Percentiles rank a stretch among this genome's conserved stretches.
Evolutionary conservation across 2,113 vertebrate genomes (phyloP).

Genomic region (Pseudorectes ferrugineus): DNA sequence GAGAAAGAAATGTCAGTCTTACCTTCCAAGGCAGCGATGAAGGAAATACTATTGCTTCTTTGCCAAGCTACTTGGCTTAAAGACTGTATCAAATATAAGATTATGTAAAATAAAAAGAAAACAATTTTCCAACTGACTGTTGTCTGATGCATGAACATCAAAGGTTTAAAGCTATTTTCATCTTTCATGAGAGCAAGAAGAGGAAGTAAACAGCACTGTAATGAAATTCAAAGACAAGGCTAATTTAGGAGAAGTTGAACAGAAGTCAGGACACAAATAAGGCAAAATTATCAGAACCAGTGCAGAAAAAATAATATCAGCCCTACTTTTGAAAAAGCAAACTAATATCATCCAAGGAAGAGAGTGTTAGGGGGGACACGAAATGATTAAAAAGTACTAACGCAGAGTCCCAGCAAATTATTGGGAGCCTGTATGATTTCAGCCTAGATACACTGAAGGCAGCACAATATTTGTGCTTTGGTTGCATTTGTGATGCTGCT

Average conservation of each 20-base stretch:
- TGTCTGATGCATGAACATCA: constrained; percentile 20
- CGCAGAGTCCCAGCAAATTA: neutral
- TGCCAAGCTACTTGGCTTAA: neutral
- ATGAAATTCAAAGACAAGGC: constrained; percentile 24
- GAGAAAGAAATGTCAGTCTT: neutral
- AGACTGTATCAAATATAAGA: neutral
- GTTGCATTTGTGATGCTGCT: neutral
- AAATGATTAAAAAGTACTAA: neutral
- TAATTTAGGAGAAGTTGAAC: constrained; percentile 33
- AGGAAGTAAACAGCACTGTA: constrained; percentile 15
- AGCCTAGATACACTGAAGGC: neutral
- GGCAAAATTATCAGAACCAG: neutral
- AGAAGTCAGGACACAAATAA: neutral
- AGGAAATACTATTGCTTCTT: neutral
- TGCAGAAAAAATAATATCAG: neutral
- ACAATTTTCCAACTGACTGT: neutral
- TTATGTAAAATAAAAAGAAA: neutral
- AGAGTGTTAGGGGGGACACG: neutral
- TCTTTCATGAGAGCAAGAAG: neutral
- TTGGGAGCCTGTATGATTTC: neutral
- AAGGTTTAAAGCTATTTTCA: constrained; percentile 30
- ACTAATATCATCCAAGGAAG: neutral
- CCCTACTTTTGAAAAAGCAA: neutral
- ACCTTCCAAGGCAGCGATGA: neutral
- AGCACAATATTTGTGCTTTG: neutral